Conservation (phyloP, 2,113 vertebrate species). For the Eubucco bourcierii region DNA sequence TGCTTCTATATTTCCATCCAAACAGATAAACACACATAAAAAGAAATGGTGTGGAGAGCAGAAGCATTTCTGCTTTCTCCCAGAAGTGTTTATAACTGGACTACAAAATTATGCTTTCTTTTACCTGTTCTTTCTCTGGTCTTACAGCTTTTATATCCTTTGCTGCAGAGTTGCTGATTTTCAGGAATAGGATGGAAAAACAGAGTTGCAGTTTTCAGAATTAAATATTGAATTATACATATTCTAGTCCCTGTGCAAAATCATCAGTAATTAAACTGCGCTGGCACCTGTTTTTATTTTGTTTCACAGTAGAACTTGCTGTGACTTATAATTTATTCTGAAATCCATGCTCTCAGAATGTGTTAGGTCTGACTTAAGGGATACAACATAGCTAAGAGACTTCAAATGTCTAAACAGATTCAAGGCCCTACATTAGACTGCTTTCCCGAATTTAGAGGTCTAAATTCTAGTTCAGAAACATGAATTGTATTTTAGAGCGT, state of each 20-base stretch:
- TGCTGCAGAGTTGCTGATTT: background rate
- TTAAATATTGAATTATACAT: background rate
- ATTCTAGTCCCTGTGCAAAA: background rate
- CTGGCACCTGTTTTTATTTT: background rate
- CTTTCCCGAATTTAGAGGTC: background rate
- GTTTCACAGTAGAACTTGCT: background rate
- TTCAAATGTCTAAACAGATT: background rate
- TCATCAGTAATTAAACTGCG: background rate
- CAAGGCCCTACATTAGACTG: background rate
- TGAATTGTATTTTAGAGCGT: background rate
- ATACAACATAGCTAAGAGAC: background rate
- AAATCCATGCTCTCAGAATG: background rate
- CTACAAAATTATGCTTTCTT: background rate
- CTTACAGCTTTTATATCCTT: background rate
- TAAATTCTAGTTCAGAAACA: background rate
- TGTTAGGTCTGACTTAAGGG: background rate
- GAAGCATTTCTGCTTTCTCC: background rate
- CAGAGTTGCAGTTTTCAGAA: background rate
- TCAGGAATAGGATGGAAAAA: background rate
- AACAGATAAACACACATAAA: background rate
- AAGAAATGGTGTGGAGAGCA: background rate
- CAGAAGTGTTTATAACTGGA: background rate
- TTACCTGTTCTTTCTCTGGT: background rate
- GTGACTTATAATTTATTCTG: background rate
- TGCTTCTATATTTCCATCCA: background rate